phyloP scores from a whole-genome alignment of 2,797 vertebrate species.

The Spinibarbus caldwelli region DNA sequence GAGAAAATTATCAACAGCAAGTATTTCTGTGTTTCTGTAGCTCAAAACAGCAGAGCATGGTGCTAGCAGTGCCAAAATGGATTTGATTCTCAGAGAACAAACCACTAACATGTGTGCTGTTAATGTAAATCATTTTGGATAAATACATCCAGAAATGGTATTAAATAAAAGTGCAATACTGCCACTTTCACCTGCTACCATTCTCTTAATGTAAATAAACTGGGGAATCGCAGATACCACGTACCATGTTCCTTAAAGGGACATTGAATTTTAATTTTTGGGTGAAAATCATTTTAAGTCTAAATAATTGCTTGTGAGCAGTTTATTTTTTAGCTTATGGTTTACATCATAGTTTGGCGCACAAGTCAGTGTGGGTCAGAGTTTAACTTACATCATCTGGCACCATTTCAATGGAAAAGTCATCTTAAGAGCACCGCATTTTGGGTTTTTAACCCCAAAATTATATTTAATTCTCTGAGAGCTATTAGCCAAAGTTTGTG shows the following conservation, averaged over 20 bases:
- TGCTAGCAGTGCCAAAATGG: background rate
- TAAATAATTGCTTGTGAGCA: background rate
- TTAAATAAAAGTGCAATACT: background rate
- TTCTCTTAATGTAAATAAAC: background rate
- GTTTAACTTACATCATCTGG: too few relatives aligned
- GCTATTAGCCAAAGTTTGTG: background rate
- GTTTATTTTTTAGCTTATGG: background rate
- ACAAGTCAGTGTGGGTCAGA: too few relatives aligned
- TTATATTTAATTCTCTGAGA: background rate
- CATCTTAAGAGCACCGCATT: background rate
- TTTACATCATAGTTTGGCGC: background rate
- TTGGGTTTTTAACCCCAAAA: background rate
- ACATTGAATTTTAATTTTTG: background rate
- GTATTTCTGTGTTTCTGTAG: too few relatives aligned
- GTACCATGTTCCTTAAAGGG: background rate
- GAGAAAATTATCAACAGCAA: too few relatives aligned
- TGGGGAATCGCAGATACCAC: background rate
- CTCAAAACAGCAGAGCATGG: too few relatives aligned
- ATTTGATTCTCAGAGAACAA: background rate
- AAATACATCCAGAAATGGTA: background rate
- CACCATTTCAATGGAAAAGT: too few relatives aligned
- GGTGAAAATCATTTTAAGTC: background rate
- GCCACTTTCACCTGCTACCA: background rate
- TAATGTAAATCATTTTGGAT: background rate
- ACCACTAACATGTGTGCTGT: background rate